A percentile compares a stretch with the other conserved stretches of the same genome.
Conservation (phyloP, 2,797 vertebrate species). For the Muscicapa comitata region DNA sequence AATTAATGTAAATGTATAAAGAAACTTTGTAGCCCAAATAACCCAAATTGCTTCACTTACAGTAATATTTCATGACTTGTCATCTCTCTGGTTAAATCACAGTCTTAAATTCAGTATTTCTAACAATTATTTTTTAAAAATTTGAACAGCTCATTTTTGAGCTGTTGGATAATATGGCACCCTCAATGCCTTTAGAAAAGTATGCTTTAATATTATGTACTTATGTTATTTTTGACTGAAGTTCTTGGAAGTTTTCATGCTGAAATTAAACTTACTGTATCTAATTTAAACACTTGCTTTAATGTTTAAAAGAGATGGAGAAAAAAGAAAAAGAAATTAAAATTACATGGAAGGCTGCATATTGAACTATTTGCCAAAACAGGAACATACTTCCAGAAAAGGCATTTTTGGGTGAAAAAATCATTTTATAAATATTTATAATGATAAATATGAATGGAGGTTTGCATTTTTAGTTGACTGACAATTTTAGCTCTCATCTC, state of each 20-base stretch:
- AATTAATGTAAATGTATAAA: neutral
- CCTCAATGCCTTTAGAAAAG: neutral
- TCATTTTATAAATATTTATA: neutral
- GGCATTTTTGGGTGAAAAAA: neutral
- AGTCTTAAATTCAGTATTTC: neutral
- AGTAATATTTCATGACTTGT: neutral
- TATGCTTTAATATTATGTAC: neutral
- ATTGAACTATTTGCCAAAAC: neutral
- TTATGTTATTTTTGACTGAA: neutral
- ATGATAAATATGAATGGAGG: neutral
- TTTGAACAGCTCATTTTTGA: neutral
- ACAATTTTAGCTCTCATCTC: neutral
- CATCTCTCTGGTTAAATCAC: neutral
- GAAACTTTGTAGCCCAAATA: neutral
- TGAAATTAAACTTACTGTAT: neutral
- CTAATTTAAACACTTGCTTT: neutral
- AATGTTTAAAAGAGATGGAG: neutral
- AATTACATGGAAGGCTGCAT: neutral
- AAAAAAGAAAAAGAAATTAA: neutral
- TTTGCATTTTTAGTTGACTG: neutral
- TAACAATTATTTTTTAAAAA: neutral
- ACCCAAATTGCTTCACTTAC: neutral
- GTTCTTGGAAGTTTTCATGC: neutral
- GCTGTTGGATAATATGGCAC: neutral
- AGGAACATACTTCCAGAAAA: neutral